Base-by-base conservation (phyloP, 2,113 vertebrate species). In the Sinocyclocheilus rhinocerous region DNA sequence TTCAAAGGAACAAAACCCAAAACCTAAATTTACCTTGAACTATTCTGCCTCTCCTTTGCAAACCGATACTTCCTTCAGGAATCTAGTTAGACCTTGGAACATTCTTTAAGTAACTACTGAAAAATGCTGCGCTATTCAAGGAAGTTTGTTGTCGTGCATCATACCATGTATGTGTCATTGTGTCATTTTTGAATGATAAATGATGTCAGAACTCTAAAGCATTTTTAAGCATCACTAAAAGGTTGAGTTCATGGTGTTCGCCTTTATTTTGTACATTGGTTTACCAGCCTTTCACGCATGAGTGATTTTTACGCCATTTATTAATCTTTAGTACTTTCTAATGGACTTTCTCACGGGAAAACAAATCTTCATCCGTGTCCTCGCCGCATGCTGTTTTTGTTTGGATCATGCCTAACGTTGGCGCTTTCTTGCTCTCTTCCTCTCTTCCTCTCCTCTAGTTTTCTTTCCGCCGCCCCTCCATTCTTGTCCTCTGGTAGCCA, bases 401-500 rank as follows among this genome's bases (percentile, higher is more conserved):
- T 86, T 80, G 73, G 24, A 33, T 57, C 78, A 36, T 50, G 73
- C 15, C 69, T 57, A 70, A 52, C 75, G 18, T 84, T 72, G 76
- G 50, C 1, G 29, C 61, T 85, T 12, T 48, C 11, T 11, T 11
- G 12, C 42, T 45, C 42, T 12, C 45, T 48, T 12, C 11, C 45
- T 48, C 45, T 12, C 10, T 11, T 48, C 11, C 45, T 48, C 45
- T 12, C 10, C 3, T 48, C 45, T 48, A 3, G 79, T 55, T 88
- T 24, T 82, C 85, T 59, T 50, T 83, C 82, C 76, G 87, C 83
- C 33, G 55, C 75, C 76, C 59, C 67, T 80, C 86, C 52, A 76
- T 87, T 81, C 78, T 88, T 88, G 85, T 88, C 76, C 65, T 76
- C 61, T 18, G 85, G 95, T 95, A 94, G 93, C 93, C 94, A 95